A percentile compares a stretch with the other conserved stretches of the same genome.
phyloP scores from a whole-genome alignment of 1,140 invertebrate species.

The Papilio helenus region DNA sequence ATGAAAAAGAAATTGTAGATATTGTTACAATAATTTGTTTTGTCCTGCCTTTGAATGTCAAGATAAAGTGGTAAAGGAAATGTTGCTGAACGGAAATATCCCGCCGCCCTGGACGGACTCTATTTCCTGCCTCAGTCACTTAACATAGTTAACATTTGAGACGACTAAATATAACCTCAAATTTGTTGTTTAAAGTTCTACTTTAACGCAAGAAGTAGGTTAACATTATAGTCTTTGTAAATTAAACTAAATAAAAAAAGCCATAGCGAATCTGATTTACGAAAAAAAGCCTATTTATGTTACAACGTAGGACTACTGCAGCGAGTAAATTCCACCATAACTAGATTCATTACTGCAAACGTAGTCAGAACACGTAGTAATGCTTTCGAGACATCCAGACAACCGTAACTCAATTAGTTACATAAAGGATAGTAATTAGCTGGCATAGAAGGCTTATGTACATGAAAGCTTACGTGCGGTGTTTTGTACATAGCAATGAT shows the following conservation, averaged over 20 bases:
- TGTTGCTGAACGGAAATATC: constrained; percentile 20
- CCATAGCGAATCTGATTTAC: too few relatives aligned
- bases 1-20: neutral
- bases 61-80: constrained; percentile 17
- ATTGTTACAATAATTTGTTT: neutral
- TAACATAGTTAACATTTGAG: neutral
- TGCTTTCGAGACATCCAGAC: constrained; percentile 24
- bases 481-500: neutral
- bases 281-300: neutral
- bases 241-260: too few relatives aligned
- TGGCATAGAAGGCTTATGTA: constrained; percentile 18
- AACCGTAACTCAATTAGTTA: constrained; percentile 27
- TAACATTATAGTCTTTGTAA: too few relatives aligned
- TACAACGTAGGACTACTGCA: neutral
- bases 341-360: constrained; percentile 27
- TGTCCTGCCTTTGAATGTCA: constrained; percentile 18
- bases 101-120: constrained; percentile 3
- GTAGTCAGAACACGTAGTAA: constrained; percentile 23
- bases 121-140: constrained; percentile 18
- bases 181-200: neutral
- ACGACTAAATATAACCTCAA: neutral
- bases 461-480: constrained; percentile 16
- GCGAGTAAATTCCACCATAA: constrained; percentile 14
- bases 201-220: neutral
- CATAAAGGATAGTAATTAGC: constrained; percentile 29